Percentiles rank a stretch among this genome's conserved stretches.
Conservation (phyloP, 64 coral and sea anemone species). For the Pachyseris speciosa region DNA sequence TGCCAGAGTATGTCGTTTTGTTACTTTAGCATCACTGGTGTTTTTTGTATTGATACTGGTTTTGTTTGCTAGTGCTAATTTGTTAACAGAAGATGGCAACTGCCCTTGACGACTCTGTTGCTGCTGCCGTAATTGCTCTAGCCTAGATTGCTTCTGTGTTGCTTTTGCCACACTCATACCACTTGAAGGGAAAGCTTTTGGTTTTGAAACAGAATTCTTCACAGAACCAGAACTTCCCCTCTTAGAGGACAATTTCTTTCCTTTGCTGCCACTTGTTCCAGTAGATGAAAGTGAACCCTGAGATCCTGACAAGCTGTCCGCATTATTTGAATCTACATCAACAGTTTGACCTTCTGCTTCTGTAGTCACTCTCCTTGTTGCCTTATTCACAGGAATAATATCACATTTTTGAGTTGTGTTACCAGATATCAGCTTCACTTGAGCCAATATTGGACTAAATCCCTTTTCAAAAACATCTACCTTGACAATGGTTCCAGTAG, state of each 20-base stretch:
- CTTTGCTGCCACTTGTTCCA: conserved; percentile 49
- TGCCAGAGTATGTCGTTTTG: conserved; percentile 12
- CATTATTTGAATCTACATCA: neutral
- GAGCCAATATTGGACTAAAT: conserved; percentile 9
- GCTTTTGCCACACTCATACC: neutral
- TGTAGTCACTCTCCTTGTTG: neutral
- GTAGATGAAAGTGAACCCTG: conserved; percentile 43
- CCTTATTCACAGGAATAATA: neutral
- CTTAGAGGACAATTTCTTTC: conserved; percentile 15
- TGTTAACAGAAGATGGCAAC: neutral
- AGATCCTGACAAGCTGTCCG: conserved; percentile 32
- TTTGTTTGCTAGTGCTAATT: neutral
- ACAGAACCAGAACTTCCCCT: conserved; percentile 7
- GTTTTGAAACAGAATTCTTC: neutral
- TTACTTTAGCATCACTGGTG: neutral
- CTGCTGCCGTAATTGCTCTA: conserved; percentile 31
- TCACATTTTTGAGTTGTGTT: neutral
- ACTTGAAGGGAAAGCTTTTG: conserved; percentile 10
- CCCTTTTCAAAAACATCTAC: conserved; percentile 42
- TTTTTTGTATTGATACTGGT: neutral
- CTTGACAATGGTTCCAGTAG: neutral
- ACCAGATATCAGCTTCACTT: neutral
- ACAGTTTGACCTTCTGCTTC: neutral
- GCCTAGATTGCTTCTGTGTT: conserved; percentile 18
- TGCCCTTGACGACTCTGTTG: neutral